A percentile compares a stretch with the other conserved stretches of the same genome.
phyloP scores from a whole-genome alignment of 2,797 vertebrate species.

The Odontamblyopus rebecca region DNA sequence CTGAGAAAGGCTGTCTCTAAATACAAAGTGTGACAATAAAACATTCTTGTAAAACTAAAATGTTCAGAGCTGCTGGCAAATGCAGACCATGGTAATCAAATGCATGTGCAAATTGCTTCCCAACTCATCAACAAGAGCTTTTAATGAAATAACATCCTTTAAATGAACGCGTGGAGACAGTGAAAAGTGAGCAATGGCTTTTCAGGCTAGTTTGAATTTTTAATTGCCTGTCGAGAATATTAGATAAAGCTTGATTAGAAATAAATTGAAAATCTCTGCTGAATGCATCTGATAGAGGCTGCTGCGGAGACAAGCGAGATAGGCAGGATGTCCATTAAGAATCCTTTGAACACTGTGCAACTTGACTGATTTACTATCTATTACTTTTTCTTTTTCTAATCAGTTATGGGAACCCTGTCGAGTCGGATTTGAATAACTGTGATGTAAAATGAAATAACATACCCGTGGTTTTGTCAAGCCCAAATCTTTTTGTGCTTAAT shows the following conservation, averaged over 20 bases:
- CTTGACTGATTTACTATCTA: slow-evolving; percentile 63
- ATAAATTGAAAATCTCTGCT: slow-evolving; percentile 85
- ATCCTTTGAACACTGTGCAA: slow-evolving; percentile 35
- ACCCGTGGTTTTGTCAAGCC: slow-evolving; percentile 11
- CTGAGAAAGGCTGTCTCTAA: slow-evolving; percentile 13
- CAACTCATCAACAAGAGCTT: slow-evolving; percentile 82
- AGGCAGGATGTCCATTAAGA: slow-evolving; percentile 57
- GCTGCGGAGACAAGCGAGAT: slow-evolving; percentile 68
- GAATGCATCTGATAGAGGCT: slow-evolving; percentile 79
- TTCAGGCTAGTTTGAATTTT: slow-evolving; percentile 81
- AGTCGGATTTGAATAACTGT: slow-evolving; percentile 10
- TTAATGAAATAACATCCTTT: slow-evolving; percentile 85
- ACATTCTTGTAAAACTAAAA: slow-evolving; percentile 9
- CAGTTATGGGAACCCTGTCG: slow-evolving; percentile 19
- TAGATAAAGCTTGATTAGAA: slow-evolving; percentile 86
- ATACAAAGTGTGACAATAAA: slow-evolving; percentile 13
- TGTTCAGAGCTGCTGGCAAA: slow-evolving; percentile 21
- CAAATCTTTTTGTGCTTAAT: slow-evolving; percentile 17
- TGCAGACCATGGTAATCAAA: slow-evolving; percentile 76
- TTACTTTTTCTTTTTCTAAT: slow-evolving; percentile 41
- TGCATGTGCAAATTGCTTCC: slow-evolving; percentile 75
- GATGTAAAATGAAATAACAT: slow-evolving; percentile 15
- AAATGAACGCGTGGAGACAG: slow-evolving; percentile 78
- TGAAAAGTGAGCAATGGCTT: slow-evolving; percentile 84
- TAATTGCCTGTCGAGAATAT: slow-evolving; percentile 85